These are phyloP conservation scores for Coelogynopora nodosa DNA, from an alignment of 2,888 invertebrate species.

Conservation along the genomic window DNA sequence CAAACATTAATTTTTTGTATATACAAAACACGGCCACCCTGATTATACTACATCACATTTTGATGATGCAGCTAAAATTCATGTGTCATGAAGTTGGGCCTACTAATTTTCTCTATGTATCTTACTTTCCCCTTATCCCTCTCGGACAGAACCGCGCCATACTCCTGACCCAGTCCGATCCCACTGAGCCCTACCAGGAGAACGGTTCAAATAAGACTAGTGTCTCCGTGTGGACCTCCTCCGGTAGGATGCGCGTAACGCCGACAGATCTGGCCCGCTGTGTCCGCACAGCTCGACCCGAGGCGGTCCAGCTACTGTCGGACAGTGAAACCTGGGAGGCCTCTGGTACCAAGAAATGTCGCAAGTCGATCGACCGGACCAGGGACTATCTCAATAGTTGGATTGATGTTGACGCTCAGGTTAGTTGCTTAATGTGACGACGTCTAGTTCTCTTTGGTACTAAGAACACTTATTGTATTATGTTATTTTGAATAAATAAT, in stretches of 20 bases:
- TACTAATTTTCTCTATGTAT: too few relatives aligned
- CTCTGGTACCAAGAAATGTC: background rate
- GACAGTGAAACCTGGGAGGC: background rate
- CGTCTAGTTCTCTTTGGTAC: too few relatives aligned
- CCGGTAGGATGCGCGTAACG: background rate
- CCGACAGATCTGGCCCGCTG: background rate
- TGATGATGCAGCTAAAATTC: too few relatives aligned
- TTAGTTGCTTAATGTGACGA: too few relatives aligned
- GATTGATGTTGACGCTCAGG: background rate
- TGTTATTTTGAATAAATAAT: too few relatives aligned
- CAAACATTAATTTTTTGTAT: too few relatives aligned
- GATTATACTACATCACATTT: too few relatives aligned
- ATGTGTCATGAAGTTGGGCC: too few relatives aligned
- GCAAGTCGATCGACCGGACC: constrained; percentile 21
- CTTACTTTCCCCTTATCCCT: too few relatives aligned
- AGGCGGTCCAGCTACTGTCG: background rate
- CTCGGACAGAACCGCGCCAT: background rate
- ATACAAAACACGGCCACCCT: too few relatives aligned
- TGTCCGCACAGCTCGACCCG: background rate
- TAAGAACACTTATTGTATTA: too few relatives aligned
- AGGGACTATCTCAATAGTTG: background rate
- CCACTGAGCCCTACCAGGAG: background rate
- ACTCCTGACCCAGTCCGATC: background rate
- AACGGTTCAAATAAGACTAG: background rate
- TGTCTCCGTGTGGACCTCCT: background rate